Percentiles rank a stretch among this genome's conserved stretches.
Evolutionary conservation across 2,888 invertebrate genomes (phyloP).

Genomic region (Tolmerus cingulatus): DNA sequence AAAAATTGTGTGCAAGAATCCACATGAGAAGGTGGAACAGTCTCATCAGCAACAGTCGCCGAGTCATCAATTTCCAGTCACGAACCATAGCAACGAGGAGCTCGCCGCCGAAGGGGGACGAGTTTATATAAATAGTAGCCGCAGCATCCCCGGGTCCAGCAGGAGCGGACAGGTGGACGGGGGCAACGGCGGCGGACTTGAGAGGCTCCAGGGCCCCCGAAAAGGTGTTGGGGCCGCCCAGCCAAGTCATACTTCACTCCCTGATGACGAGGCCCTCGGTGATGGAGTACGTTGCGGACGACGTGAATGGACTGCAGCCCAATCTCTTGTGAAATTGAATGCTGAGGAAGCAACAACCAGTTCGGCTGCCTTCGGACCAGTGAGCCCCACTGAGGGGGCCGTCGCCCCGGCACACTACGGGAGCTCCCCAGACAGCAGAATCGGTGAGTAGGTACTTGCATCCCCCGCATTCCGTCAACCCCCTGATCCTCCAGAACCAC

Average conservation of each 20-base stretch:
- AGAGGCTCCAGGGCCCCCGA: slow-evolving; percentile 18
- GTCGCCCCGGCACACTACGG: slow-evolving; percentile 50
- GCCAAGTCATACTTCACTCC: slow-evolving; percentile 48
- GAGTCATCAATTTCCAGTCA: slow-evolving; percentile 34
- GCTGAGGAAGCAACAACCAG: slow-evolving; percentile 53
- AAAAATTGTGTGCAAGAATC: slow-evolving; percentile 14
- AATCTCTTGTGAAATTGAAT: slow-evolving; percentile 62
- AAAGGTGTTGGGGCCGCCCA: slow-evolving; percentile 43
- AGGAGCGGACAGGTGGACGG: slow-evolving; percentile 19
- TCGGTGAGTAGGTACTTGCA: slow-evolving; percentile 42
- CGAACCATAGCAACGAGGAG: slow-evolving; percentile 44
- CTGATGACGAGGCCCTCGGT: slow-evolving; percentile 48
- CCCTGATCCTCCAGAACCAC: too few species aligned
- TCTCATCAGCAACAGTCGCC: slow-evolving; percentile 48
- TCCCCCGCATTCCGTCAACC: too few species aligned
- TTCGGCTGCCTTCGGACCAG: slow-evolving; percentile 45
- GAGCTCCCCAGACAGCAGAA: slow-evolving; percentile 43
- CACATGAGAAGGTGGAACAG: slow-evolving; percentile 34
- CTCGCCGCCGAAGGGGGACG: slow-evolving; percentile 3
- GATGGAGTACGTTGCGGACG: slow-evolving; percentile 57
- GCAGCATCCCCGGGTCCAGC: slow-evolving; percentile 30
- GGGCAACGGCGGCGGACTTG: slow-evolving; percentile 5
- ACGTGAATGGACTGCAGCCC: slow-evolving; percentile 62
- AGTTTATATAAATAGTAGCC: slow-evolving; percentile 36
- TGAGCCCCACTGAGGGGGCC: slow-evolving; percentile 50